Percentiles rank a stretch among this genome's conserved stretches.
phyloP scores from a whole-genome alignment of 2,888 invertebrate species.

The Trachelus iudaicus region DNA sequence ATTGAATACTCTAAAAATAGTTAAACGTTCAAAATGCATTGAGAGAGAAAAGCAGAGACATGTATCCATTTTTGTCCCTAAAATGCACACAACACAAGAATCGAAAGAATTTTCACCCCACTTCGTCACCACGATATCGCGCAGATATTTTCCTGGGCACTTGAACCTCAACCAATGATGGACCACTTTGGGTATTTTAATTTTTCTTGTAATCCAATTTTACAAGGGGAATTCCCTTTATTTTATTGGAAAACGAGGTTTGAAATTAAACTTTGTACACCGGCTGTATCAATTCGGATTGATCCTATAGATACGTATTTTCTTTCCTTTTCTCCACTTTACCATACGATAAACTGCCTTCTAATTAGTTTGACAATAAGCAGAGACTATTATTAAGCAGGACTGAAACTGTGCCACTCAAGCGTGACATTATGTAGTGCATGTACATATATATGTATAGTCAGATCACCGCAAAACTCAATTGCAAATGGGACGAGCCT shows the following conservation, averaged over 20 bases:
- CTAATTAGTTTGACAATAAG: background rate
- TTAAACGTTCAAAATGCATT: too few species aligned
- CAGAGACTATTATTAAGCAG: background rate
- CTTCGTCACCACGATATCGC: conserved; percentile 7
- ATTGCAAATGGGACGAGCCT: background rate
- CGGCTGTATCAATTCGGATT: background rate
- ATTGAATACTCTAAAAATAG: too few species aligned
- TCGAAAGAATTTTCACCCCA: conserved; percentile 35
- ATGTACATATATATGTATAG: background rate
- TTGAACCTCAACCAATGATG: conserved; percentile 29
- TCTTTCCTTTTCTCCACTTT: background rate
- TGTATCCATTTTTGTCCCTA: too few species aligned
- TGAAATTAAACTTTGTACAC: background rate
- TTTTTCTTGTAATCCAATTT: conserved; percentile 40
- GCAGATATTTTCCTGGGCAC: conserved; percentile 39
- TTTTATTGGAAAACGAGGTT: background rate
- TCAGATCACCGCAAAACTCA: background rate
- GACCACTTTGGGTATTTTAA: conserved; percentile 23
- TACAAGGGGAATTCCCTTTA: conserved; percentile 26
- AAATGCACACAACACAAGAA: background rate
- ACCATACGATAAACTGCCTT: background rate
- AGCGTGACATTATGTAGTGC: background rate
- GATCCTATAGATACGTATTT: too few species aligned
- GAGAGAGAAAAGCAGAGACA: too few species aligned
- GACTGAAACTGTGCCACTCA: background rate